Conservation (phyloP, 92 coral and sea anemone genomes). For the Epizoanthus illoricatus region DNA sequence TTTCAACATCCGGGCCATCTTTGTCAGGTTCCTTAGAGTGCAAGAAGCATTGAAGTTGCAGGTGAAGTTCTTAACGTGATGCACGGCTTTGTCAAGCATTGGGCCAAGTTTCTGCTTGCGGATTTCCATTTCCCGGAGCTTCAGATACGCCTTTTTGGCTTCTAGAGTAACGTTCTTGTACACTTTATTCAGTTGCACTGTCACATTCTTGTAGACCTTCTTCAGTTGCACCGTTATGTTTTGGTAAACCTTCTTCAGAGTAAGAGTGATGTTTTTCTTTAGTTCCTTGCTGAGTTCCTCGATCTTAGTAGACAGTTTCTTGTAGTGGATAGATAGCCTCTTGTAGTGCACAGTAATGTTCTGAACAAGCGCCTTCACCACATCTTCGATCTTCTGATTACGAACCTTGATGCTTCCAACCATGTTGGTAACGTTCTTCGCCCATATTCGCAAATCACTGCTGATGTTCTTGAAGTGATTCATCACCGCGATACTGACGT, state of each 20-base stretch:
- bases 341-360: slow-evolving; percentile 61
- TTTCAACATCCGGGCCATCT: slow-evolving; percentile 44
- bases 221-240: slow-evolving; percentile 47
- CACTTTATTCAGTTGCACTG: slow-evolving; percentile 9
- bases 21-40: slow-evolving; percentile 60
- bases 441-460: slow-evolving; percentile 73
- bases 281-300: slow-evolving; percentile 57
- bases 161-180: slow-evolving; percentile 47
- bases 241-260: slow-evolving; percentile 1
- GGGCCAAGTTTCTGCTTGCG: slow-evolving; percentile 74
- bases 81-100: slow-evolving; percentile 59
- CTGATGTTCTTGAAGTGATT: slow-evolving; percentile 50
- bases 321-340: slow-evolving; percentile 46
- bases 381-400: slow-evolving; percentile 51
- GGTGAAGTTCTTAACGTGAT: slow-evolving; percentile 53
- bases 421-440: slow-evolving; percentile 66
- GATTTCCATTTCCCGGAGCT: slow-evolving; percentile 69
- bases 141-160: slow-evolving; percentile 47
- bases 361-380: slow-evolving; percentile 51
- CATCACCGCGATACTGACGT: slow-evolving; percentile 49
- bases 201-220: slow-evolving; percentile 47
- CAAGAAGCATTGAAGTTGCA: slow-evolving; percentile 74
- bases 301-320: slow-evolving; percentile 51
- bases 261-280: slow-evolving; percentile 45
- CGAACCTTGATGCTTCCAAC: slow-evolving; percentile 63